Evolutionary conservation across 2,888 invertebrate species (phyloP), one percentile per base, ranked within the genome.

Genomic region (Oligia strigilis): DNA sequence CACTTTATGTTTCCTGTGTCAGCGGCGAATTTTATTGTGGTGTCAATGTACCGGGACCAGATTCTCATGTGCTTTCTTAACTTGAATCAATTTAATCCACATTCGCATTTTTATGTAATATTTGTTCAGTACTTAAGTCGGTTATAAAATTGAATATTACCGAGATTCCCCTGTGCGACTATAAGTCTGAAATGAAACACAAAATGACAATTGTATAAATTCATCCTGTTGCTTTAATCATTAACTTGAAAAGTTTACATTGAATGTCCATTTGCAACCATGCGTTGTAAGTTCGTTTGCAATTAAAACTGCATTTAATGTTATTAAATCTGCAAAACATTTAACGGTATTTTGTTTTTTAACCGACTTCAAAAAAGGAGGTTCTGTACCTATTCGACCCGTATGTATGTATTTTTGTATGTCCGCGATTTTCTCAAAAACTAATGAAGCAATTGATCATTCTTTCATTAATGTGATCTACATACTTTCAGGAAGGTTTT

Each of bases 1-100:
- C 91, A 94, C 92, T 96, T 96, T 95, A 96, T 96, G 95, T 95
- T 94, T 96, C 95, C 96, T 95, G 96, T 94, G 94, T 94, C 95
- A 94, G 93, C 93, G 91, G 91, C 91, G 92, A 94, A 95, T 94
- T 96, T 95, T 95, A 96, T 95, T 93, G 93, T 93, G 92, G 94
- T 94, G 95, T 95, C 94, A 95, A 94, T 94, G 94, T 93, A 94
- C 94, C 91, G 93, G 90, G 91, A 92, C 92, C 92, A 93, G 93
- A 94, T 93, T 91, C 90, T 92, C 88, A 90, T 90, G 84, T 90
- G 90, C 89, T 88, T 91, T 91, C 91, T 93, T 93, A 91, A 89
- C 88, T 93, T 92, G 92, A 91, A 92, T 91, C 90, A 93, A 92
- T 93, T 92, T 92, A 92, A 92, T 94, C 92, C 91, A 91, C 88